Evolutionary conservation across 2,113 vertebrate species (phyloP), one percentile per base, ranked within the genome.

Genomic region (Hirundichthys speculiger): DNA sequence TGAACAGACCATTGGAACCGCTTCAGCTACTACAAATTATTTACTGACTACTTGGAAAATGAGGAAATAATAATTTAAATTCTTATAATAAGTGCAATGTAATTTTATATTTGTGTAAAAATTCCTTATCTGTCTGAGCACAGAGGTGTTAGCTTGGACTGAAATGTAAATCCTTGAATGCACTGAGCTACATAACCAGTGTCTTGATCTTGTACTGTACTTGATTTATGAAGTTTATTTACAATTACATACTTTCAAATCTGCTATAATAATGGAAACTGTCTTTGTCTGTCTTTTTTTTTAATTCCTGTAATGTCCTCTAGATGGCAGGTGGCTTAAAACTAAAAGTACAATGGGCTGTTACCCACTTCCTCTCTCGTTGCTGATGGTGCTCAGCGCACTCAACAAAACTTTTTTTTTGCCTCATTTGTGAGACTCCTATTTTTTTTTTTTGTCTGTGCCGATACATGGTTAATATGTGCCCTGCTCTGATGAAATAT

Each of bases 141-240:
- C 18, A 51, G 14, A 48, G 41, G 4, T 41, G 45, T 55, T 48
- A 30, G 30, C 27, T 21, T 74, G 53, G 49, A 71, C 15, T 72
- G 24, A 74, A 75, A 38, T 10, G 18, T 30, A 52, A 46, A 30
- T 30, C 57, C 38, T 56, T n/a, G 43, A 45, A 25, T 65, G 51
- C 20, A 56, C 42, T 62, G 57, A 71, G 39, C 16, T 59, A 21
- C 50, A 40, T 57, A 19, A 75, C 65, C 41, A 65, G 53, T 79
- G 62, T 77, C 30, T 25, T 67, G 56, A 57, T 75, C 63, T 77
- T 82, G 64, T 79, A 88, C 66, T 84, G 77, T 74, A 77, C 42
- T 69, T 60, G 66, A 63, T 59, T 67, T 46, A 48, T 64, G 59
- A 25, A 25, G n/a, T 67, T 69, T 42, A 75, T 82, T 68, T 83